These are phyloP conservation scores for Coptotermes formosanus DNA, from an alignment of 1,140 invertebrate genomes.

Conservation along the genomic window DNA sequence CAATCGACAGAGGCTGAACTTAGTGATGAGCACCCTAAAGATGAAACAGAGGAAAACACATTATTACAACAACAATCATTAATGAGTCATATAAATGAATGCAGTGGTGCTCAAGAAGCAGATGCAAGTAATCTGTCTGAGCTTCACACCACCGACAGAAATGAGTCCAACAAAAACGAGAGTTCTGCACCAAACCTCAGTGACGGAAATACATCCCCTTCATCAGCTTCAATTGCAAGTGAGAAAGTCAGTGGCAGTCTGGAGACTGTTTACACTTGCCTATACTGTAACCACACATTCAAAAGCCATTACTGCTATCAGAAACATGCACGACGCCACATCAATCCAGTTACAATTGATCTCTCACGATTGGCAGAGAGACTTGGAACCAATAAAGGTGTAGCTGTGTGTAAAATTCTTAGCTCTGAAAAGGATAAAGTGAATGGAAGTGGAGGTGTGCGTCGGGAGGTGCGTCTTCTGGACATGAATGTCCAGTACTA, in stretches of 20 bases:
- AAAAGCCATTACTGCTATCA: slow-evolving; percentile 81
- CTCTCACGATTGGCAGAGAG: slow-evolving; percentile 37
- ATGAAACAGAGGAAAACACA: background rate
- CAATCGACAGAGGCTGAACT: background rate
- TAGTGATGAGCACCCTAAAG: background rate
- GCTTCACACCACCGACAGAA: background rate
- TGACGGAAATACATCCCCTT: background rate
- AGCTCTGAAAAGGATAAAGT: slow-evolving; percentile 43
- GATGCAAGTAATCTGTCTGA: background rate
- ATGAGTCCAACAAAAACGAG: background rate
- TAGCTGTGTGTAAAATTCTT: slow-evolving; percentile 34
- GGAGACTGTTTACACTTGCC: slow-evolving; percentile 59
- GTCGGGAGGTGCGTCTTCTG: slow-evolving; percentile 45
- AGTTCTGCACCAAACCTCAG: background rate
- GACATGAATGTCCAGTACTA: slow-evolving; percentile 88
- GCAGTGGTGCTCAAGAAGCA: background rate
- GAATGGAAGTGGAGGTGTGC: background rate
- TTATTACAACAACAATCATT: background rate
- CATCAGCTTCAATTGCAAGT: background rate
- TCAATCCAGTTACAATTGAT: slow-evolving; percentile 52
- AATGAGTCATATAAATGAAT: background rate
- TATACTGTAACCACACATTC: slow-evolving; percentile 77
- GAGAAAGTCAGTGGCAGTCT: slow-evolving; percentile 13
- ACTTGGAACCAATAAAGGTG: slow-evolving; percentile 30
- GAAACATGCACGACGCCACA: slow-evolving; percentile 71